Conservation (phyloP, 2,888 invertebrate species). For the Drosophila greeni region DNA sequence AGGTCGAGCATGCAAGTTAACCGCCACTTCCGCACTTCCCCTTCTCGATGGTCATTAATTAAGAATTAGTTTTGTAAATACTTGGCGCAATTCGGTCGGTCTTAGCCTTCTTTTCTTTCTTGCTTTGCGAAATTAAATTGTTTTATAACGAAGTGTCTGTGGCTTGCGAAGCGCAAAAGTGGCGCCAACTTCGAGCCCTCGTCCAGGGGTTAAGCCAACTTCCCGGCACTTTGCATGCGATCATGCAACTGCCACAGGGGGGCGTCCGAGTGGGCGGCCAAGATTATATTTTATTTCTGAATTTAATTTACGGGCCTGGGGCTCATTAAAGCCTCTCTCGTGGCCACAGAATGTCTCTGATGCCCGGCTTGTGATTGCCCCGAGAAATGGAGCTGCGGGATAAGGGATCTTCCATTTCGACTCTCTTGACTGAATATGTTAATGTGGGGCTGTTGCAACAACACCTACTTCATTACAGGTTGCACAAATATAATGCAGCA, state of each 20-base stretch:
- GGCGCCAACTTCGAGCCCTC: conserved; percentile 48
- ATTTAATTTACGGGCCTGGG: conserved; percentile 59
- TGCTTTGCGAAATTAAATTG: conserved; percentile 58
- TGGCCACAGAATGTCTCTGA: conserved; percentile 54
- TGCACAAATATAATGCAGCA: conserved; percentile 20
- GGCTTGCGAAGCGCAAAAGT: conserved; percentile 67
- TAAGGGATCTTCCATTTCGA: conserved; percentile 6
- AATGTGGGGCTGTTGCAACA: conserved; percentile 39
- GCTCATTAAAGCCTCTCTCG: conserved; percentile 28
- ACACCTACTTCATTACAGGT: conserved; percentile 66
- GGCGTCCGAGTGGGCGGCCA: conserved; percentile 16
- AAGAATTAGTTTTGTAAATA: conserved; percentile 70
- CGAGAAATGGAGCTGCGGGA: conserved; percentile 20
- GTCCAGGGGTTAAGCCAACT: conserved; percentile 21
- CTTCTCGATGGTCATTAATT: conserved; percentile 58
- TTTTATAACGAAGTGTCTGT: conserved; percentile 72
- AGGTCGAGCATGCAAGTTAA: conserved; percentile 67
- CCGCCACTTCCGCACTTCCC: conserved; percentile 57
- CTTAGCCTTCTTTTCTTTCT: conserved; percentile 12
- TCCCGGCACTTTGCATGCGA: conserved; percentile 51
- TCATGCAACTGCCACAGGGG: conserved; percentile 38
- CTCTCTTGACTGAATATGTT: conserved; percentile 37
- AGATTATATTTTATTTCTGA: conserved; percentile 60
- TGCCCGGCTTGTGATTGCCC: conserved; percentile 52
- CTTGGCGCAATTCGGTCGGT: conserved; percentile 43